Evolutionary conservation across 2,888 invertebrate species (phyloP), one percentile per base, ranked within the genome.

Genomic region (Galeopsomyia nigrocyanea): DNA sequence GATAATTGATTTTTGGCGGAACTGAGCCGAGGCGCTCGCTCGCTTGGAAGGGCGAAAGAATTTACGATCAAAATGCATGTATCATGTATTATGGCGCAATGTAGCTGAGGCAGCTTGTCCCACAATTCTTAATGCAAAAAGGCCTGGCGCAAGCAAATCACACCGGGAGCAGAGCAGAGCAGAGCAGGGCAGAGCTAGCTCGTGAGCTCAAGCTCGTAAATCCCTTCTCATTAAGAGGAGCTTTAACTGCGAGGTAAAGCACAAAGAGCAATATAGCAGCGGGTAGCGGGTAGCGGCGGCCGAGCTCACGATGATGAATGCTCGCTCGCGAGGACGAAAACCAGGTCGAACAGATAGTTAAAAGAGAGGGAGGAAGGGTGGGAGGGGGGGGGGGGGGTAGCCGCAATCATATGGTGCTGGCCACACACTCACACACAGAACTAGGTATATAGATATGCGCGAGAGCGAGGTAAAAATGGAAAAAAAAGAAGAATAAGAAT

Each of bases 291-390:
- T 39, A 39, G 39, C 39, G 39, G 7, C 39, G 13, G 10, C 39
- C 39, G 5, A 22, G 62, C 62, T 16, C 39, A 46, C 49, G n/a
- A 64, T 68, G 64, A 72, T 39, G 68, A 72, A 72, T 68, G 64
- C 22, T 49, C 22, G 19, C 5, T 21, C 17, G 26, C 50, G 31
- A 47, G 46, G 49, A 22, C 49, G 68, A 68, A 39, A 68, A 68
- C 31, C 49, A 62, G 72, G 68, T 64, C 72, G 68, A 72, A 68
- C 16, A 60, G 72, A 68, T 72, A 68, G 68, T 64, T 72, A 64
- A 68, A 72, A 64, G 68, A 55, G 26, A 21, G 49, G 14, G 39
- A n/a, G 39, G 19, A 26, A 7, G 47, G n/a, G 22, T 26, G 49
- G 7, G 31, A 68, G 53, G 63, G 49, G 26, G 22, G 61, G 17